Base-by-base conservation (phyloP, 1,140 invertebrate species). In the Zaprionus davidi region DNA sequence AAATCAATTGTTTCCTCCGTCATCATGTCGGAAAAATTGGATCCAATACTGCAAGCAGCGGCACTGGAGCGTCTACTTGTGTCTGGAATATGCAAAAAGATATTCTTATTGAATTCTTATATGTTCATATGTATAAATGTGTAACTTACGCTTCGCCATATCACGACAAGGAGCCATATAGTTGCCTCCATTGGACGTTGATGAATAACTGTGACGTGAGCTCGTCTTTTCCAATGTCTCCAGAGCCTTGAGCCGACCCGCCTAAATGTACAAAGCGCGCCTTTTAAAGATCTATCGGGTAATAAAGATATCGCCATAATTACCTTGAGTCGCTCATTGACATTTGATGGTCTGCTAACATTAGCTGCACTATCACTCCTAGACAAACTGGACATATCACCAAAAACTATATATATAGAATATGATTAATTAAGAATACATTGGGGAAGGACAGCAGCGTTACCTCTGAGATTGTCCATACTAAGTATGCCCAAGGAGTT, bases 1-100 rank as follows among this genome's bases (percentile, higher is more conserved):
- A 92, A 60, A 62, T 92, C 72, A 34, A 92, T 92, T 6, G 91
- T 92, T 22, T 92, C 88, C 51, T 92, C 91, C 0, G 82, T 87
- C 11, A 92, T 67, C 58, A 92, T 44, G 44, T 92, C 91, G 2
- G 91, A 91, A 13, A 90, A 91, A 36, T 92, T 91, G 4, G 78
- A 90, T n/a, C 44, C 55, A 3, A 58, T 65, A 11, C 74, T 51
- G 20, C 17, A 24, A n/a, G 53, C 38, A 11, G 44, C 41, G 15
- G 28, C 24, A 36, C 72, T 75, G 2, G 11, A 31, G 28, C 67
- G 67, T 41, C 20, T 49, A 17, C 53, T 56, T 3, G 53, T 31
- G 6, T 46, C 41, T 46, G 17, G 7, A 3, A 46, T 17, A 4
- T 46, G n/a, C 2, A 2, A 6, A 44, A 44, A 17, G 7, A 46